Percentiles rank a stretch among this genome's conserved stretches.
phyloP scores from a whole-genome alignment of 2,888 invertebrate species.

The Zaprionus obscuricornis region DNA sequence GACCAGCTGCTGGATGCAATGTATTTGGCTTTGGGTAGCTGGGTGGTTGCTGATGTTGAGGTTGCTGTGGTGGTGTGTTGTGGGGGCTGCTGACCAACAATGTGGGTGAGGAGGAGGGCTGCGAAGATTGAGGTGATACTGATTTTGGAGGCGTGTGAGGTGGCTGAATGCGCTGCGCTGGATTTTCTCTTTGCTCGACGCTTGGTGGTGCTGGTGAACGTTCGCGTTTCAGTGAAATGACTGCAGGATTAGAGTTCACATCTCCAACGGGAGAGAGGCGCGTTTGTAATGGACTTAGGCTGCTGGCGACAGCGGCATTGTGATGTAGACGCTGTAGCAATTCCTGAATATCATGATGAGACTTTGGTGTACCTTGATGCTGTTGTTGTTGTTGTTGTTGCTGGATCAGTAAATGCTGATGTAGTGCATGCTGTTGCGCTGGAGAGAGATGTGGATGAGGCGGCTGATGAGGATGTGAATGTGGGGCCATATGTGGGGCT shows the following conservation, averaged over 20 bases:
- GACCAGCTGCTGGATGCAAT: conserved; percentile 54
- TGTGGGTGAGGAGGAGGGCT: conserved; percentile 75
- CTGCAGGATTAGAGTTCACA: conserved; percentile 33
- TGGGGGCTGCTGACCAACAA: conserved; percentile 71
- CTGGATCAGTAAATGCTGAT: conserved; percentile 77
- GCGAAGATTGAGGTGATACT: conserved; percentile 81
- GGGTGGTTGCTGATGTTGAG: conserved; percentile 32
- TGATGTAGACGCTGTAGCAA: conserved; percentile 81
- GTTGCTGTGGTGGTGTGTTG: conserved; percentile 57
- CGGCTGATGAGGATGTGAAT: conserved; percentile 42
- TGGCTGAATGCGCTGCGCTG: conserved; percentile 81
- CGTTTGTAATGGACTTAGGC: conserved; percentile 76
- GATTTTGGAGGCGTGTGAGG: conserved; percentile 82
- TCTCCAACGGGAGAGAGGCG: conserved; percentile 68
- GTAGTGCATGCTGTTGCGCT: conserved; percentile 79
- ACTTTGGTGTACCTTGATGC: conserved; percentile 71
- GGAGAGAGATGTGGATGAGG: conserved; percentile 67
- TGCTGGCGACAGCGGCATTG: conserved; percentile 78
- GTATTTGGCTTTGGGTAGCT: conserved; percentile 55
- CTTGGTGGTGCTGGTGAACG: conserved; percentile 79
- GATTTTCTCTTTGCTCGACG: conserved; percentile 77
- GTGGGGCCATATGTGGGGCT: conserved; percentile 59
- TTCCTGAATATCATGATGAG: conserved; percentile 81
- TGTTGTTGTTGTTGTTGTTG: conserved; percentile 65
- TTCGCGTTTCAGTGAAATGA: conserved; percentile 77